These are phyloP conservation scores for Platorchestia sp. DNA, from an alignment of 1,140 invertebrate species.

Conservation along the genomic window DNA sequence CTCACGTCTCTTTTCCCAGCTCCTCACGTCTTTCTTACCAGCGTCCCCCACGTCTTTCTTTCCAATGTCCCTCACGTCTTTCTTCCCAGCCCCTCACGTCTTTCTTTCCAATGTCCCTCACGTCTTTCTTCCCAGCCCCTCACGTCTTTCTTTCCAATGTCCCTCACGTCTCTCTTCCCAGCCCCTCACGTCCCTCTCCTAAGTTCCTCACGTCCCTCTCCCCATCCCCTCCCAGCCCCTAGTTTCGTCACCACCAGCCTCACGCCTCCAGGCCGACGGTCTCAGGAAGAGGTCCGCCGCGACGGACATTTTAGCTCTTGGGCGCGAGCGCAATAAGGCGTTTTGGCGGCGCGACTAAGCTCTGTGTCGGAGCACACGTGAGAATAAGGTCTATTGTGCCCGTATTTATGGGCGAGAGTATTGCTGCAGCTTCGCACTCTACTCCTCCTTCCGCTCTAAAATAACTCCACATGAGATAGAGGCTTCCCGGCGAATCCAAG, in stretches of 20 bases:
- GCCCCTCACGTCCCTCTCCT: background rate
- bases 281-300: background rate
- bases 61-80: background rate
- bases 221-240: too few relatives aligned
- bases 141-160: too few relatives aligned
- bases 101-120: background rate
- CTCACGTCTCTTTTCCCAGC: too few relatives aligned
- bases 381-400: constrained; percentile 46
- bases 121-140: background rate
- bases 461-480: constrained; percentile 52
- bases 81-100: background rate
- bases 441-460: background rate
- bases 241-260: background rate
- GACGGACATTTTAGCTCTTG: constrained; percentile 26
- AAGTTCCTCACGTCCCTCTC: background rate
- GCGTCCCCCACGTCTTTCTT: background rate
- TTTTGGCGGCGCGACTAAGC: background rate
- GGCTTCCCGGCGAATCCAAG: constrained; percentile 15
- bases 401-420: constrained; percentile 48
- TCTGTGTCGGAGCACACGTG: background rate
- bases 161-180: too few relatives aligned
- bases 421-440: constrained; percentile 16
- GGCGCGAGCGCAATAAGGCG: background rate
- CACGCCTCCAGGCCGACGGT: background rate
- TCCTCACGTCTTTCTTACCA: too few relatives aligned